Evolutionary conservation across 1,140 invertebrate genomes (phyloP).

Genomic region (Dinothrombium tinctorium): DNA sequence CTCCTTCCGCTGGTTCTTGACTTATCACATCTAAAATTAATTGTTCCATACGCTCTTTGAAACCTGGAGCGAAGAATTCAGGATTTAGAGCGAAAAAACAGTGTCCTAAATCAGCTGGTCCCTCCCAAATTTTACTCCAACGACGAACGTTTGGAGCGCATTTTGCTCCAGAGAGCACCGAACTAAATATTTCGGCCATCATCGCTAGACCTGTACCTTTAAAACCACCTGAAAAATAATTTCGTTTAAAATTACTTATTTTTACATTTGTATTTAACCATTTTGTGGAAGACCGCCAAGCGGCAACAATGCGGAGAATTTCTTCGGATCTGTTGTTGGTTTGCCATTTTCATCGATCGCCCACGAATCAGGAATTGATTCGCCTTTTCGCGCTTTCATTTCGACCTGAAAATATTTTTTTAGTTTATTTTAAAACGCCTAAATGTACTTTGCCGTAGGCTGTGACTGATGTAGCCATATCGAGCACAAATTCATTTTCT

Average conservation of each 20-base stretch:
- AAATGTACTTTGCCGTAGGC: constrained; percentile 55
- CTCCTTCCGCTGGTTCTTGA: constrained; percentile 19
- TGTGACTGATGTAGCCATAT: constrained; percentile 80
- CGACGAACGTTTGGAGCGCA: constrained; percentile 43
- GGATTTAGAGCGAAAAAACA: constrained; percentile 76
- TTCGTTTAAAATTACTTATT: background rate
- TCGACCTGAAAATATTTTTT: too few species aligned
- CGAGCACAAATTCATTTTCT: constrained; percentile 45
- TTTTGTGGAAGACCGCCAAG: constrained; percentile 36
- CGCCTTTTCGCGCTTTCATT: constrained; percentile 42
- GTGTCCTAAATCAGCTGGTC: constrained; percentile 55
- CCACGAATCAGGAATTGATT: constrained; percentile 54
- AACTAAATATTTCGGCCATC: constrained; percentile 62
- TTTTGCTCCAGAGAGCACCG: constrained; percentile 35
- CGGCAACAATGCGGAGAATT: constrained; percentile 38
- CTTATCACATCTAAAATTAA: constrained; percentile 25
- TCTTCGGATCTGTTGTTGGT: constrained; percentile 3
- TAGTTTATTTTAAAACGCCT: too few species aligned
- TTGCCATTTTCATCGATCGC: constrained; percentile 43
- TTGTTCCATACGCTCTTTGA: constrained; percentile 43
- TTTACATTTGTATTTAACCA: constrained; percentile 4
- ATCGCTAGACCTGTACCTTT: constrained; percentile 69
- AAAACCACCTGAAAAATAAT: constrained; percentile 34
- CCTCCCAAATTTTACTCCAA: constrained; percentile 40
- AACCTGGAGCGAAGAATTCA: constrained; percentile 49